Conservation (phyloP, 2,888 invertebrate genomes). For the Punctoribates punctum region DNA sequence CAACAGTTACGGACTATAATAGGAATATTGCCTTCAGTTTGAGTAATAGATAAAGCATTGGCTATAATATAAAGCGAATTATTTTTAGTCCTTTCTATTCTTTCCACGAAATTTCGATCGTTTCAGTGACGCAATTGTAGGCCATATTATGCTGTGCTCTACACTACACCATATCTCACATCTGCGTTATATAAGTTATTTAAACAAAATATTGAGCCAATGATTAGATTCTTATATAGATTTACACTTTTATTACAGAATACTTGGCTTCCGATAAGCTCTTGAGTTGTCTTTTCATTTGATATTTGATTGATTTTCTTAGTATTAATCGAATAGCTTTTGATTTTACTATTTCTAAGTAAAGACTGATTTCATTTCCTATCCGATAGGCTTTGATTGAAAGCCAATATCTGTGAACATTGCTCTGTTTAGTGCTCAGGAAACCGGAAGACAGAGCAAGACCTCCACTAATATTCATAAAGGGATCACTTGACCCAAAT, state of each 20-base stretch:
- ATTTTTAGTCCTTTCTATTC: conserved; percentile 3
- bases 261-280: no score
- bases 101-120: conserved; percentile 29
- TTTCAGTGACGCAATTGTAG: conserved; percentile 21
- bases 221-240: no score
- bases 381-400: conserved; percentile 4
- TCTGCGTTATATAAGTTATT: background rate
- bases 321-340: background rate
- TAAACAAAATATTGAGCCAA: no score
- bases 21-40: background rate
- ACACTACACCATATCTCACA: background rate
- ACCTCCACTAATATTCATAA: background rate
- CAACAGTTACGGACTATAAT: background rate
- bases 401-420: background rate
- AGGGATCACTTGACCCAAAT: conserved; percentile 5
- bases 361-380: conserved; percentile 10
- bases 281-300: no score
- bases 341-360: background rate
- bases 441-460: conserved; percentile 11
- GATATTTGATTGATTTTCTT: no score
- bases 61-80: background rate
- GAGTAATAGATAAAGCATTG: background rate
- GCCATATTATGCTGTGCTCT: conserved; percentile 11
- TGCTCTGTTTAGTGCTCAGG: background rate
- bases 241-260: no score